Evolutionary conservation across 2,888 invertebrate genomes (phyloP).

Genomic region (Drosophila nr. perissopoda): DNA sequence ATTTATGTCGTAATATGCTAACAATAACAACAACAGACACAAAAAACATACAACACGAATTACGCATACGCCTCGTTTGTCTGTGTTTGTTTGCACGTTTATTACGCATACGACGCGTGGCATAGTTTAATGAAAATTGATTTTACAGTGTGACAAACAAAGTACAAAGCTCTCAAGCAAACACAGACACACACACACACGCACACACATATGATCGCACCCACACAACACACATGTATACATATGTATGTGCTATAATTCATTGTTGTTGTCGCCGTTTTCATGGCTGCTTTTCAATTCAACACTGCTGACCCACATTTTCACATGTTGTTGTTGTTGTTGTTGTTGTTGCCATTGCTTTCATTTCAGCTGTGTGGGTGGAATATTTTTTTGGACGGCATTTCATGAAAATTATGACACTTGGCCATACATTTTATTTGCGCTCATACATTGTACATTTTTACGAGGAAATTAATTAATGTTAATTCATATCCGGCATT

Average conservation of each 20-base stretch:
- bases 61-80: slow-evolving; percentile 37
- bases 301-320: slow-evolving; percentile 73
- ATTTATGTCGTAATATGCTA: slow-evolving; percentile 65
- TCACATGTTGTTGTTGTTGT: slow-evolving; percentile 19
- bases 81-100: slow-evolving; percentile 47
- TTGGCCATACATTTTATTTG: slow-evolving; percentile 49
- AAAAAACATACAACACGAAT: slow-evolving; percentile 11
- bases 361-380: slow-evolving; percentile 28
- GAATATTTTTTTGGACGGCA: slow-evolving; percentile 24
- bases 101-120: slow-evolving; percentile 75
- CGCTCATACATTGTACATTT: slow-evolving; percentile 23
- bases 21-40: slow-evolving; percentile 10
- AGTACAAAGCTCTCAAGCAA: slow-evolving; percentile 32
- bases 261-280: slow-evolving; percentile 37
- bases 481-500: not conserved
- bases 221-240: slow-evolving; percentile 7
- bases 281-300: slow-evolving; percentile 62
- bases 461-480: slow-evolving; percentile 51
- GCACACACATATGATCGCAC: slow-evolving; percentile 3
- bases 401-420: slow-evolving; percentile 44
- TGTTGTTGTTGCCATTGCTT: slow-evolving; percentile 15
- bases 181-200: not conserved
- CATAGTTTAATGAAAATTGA: slow-evolving; percentile 76
- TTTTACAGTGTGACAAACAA: slow-evolving; percentile 70
- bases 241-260: slow-evolving; percentile 27